Evolutionary conservation across 1,140 invertebrate genomes (phyloP).

Genomic region (Doryteuthis pealeii): DNA sequence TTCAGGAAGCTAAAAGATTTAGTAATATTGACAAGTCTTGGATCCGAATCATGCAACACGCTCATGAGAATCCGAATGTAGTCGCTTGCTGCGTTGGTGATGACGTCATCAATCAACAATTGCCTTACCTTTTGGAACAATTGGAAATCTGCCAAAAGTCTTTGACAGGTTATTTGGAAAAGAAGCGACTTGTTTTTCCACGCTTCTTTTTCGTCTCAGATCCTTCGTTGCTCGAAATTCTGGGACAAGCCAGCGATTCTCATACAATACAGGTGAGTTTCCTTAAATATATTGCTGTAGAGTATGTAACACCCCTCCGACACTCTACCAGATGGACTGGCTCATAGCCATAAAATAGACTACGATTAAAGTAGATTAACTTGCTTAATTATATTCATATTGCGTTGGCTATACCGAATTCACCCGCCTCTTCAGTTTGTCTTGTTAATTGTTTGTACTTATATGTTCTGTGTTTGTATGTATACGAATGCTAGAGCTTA

Average conservation of each 20-base stretch:
- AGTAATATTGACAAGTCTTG: conserved; percentile 97
- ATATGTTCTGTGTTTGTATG: too few relatives aligned
- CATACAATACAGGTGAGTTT: conserved; percentile 84
- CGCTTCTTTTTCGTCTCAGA: conserved; percentile 97
- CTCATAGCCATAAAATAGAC: too few relatives aligned
- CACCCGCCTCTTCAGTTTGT: background rate
- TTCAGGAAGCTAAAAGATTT: conserved; percentile 67
- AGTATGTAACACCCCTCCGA: too few relatives aligned
- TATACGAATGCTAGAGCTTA: too few relatives aligned
- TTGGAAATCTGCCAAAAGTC: too few relatives aligned
- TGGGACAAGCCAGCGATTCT: conserved; percentile 94
- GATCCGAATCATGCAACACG: conserved; percentile 97
- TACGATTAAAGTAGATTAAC: too few relatives aligned
- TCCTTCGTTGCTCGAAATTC: conserved; percentile 89
- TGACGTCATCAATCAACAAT: conserved; percentile 84
- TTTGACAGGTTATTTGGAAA: conserved; percentile 92
- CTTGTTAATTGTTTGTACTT: conserved; percentile 8
- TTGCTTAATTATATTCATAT: too few relatives aligned
- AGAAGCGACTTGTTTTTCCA: conserved; percentile 93
- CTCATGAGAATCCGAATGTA: conserved; percentile 90
- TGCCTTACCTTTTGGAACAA: conserved; percentile 95
- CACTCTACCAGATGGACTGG: too few relatives aligned
- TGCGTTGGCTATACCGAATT: too few relatives aligned
- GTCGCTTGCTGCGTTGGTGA: conserved; percentile 94
- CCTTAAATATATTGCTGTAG: background rate